Percentiles rank a stretch among this genome's conserved stretches.
Evolutionary conservation across 2,797 vertebrate genomes (phyloP).

Genomic region (Carduelis carduelis): DNA sequence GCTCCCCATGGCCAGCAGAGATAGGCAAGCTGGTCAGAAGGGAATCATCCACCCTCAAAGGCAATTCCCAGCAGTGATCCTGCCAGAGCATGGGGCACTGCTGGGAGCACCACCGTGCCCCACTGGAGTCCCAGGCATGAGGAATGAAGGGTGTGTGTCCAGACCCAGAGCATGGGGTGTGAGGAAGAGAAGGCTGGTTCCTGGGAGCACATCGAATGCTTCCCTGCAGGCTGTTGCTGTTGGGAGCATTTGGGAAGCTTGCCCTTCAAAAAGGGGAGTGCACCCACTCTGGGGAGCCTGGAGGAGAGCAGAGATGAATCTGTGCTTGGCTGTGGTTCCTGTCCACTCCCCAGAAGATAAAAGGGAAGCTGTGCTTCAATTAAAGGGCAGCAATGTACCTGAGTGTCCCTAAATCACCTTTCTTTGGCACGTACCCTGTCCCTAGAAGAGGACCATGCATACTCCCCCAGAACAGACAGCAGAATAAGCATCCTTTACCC

Average conservation of each 20-base stretch:
- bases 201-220: fast-evolving
- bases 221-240: not conserved
- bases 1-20: not conserved
- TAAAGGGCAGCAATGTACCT: not conserved
- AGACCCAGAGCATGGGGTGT: not conserved
- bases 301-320: not conserved
- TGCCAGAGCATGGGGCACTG: fast-evolving
- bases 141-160: fast-evolving
- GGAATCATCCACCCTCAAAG: not conserved
- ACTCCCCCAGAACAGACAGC: not conserved
- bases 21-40: not conserved
- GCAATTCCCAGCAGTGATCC: fast-evolving
- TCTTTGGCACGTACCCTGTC: not conserved
- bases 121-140: fast-evolving
- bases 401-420: not conserved
- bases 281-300: not conserved
- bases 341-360: not conserved
- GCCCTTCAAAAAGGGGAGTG: not conserved
- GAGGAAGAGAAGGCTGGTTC: not conserved
- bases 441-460: not conserved
- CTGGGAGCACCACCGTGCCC: fast-evolving
- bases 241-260: not conserved
- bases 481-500: not conserved
- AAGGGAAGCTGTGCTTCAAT: not conserved
- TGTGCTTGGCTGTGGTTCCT: not conserved